Evolutionary conservation across 2,888 invertebrate genomes (phyloP).

Genomic region (Athrips mouffetella): DNA sequence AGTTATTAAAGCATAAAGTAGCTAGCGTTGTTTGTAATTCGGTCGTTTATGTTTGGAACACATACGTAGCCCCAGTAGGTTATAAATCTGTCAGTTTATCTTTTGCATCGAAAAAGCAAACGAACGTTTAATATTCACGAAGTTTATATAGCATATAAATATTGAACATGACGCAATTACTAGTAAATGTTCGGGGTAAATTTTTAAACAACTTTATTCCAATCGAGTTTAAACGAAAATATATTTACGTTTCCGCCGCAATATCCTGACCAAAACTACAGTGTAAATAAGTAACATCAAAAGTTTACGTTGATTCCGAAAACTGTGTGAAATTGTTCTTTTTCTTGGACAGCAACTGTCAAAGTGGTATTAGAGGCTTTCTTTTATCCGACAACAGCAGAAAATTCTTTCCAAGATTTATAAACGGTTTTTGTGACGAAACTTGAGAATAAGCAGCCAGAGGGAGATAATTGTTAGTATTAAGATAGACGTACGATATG

Average conservation of each 20-base stretch:
- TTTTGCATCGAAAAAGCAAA: no score
- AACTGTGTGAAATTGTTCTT: slow-evolving; percentile 11
- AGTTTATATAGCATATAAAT: no score
- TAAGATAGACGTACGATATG: no score
- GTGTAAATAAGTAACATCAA: slow-evolving; percentile 9
- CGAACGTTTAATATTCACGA: no score
- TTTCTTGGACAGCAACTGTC: slow-evolving; percentile 11
- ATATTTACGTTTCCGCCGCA: background rate
- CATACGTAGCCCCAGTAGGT: no score
- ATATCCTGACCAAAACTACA: slow-evolving; percentile 6
- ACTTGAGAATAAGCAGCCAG: background rate
- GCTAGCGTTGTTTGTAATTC: no score
- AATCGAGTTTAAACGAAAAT: background rate
- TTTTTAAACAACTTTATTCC: background rate
- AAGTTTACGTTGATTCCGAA: background rate
- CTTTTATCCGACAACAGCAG: background rate
- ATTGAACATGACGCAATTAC: background rate
- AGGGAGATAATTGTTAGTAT: background rate
- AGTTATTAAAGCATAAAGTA: no score
- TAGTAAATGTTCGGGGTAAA: background rate
- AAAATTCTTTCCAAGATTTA: background rate
- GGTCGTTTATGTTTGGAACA: no score
- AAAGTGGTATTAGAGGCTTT: slow-evolving; percentile 11
- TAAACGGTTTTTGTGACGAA: background rate
- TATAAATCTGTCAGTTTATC: no score